Base-by-base conservation (phyloP, 2,888 invertebrate genomes). In the Quadroppia sp. region DNA sequence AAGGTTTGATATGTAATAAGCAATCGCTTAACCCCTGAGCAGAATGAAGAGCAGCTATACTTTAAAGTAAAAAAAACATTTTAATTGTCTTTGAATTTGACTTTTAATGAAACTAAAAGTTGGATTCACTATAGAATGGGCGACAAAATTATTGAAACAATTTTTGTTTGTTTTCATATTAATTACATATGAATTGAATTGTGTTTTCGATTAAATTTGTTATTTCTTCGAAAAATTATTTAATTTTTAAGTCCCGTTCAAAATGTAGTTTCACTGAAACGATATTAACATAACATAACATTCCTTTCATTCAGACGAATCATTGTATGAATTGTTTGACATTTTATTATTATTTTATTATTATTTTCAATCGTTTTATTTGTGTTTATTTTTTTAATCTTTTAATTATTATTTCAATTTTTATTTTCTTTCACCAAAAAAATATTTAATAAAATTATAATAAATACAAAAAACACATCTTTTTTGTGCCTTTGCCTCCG, bases 261-360 rank as follows among this genome's bases (percentile, higher is more conserved):
- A 69, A 69, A n/a, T 17, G 69, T 69, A 69, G 69, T 69, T 69
- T 69, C 69, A 69, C 69, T 69, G 69, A 69, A 69, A 69, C 69
- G 69, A 64, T 42, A 67, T 67, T 17, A 3, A 64, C 28, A 28
- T 53, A 48, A 20, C 28, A 28, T 61, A 28, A 67, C 67, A 67
- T 67, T 67, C 67, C 67, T 11, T n/a, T 32, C 59, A n/a, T 64
- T n/a, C 30, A n/a, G 25, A 30, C 36, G 15, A 42, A 69, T 42
- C 42, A 69, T 69, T 69, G 69, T 23, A 69, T 42, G 9, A 9
- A 45, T 45, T 45, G 23, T 20, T 25, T 25, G 23, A 9, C 15
- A 13, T 2, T 20, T 53, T 53, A 53, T 53, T 53, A 9, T 53
- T 11, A n/a, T n/a, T 53, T 53, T 53, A 25, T 53, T 53, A 20